A percentile compares a stretch with the other conserved stretches of the same genome.
Evolutionary conservation across 2,113 vertebrate species (phyloP).

Genomic region (Grantiella picta): DNA sequence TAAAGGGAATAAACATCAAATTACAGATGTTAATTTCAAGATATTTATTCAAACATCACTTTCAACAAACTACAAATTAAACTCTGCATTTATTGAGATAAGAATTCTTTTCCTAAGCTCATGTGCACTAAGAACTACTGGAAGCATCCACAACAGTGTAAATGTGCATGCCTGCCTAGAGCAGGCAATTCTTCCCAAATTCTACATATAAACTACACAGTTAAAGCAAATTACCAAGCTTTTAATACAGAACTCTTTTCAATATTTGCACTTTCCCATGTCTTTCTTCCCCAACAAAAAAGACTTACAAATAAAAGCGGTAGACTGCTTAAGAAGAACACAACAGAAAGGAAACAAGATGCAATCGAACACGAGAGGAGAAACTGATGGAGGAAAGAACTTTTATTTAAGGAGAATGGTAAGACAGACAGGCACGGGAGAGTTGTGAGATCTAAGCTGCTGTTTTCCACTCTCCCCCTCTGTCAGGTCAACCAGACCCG

Average conservation of each 20-base stretch:
- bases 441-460: background rate
- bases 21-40: background rate
- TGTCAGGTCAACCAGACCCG: background rate
- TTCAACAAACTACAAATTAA: background rate
- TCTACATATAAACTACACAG: background rate
- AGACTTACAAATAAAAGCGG: background rate
- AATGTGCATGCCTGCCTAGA: background rate
- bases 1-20: background rate
- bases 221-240: background rate
- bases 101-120: background rate
- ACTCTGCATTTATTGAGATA: background rate
- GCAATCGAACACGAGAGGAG: background rate
- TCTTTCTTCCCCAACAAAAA: background rate
- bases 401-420: background rate
- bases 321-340: background rate
- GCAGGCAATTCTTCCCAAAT: background rate
- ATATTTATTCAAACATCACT: background rate
- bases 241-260: background rate
- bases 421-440: rapidly evolving
- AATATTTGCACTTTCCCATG: background rate
- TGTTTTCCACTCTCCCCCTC: background rate
- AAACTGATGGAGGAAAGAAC: background rate
- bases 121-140: background rate
- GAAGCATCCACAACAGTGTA: background rate
- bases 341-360: background rate